Percentiles rank a stretch among this genome's conserved stretches.
Evolutionary conservation across 1,140 invertebrate species (phyloP).

Genomic region (Planococcus citri): DNA sequence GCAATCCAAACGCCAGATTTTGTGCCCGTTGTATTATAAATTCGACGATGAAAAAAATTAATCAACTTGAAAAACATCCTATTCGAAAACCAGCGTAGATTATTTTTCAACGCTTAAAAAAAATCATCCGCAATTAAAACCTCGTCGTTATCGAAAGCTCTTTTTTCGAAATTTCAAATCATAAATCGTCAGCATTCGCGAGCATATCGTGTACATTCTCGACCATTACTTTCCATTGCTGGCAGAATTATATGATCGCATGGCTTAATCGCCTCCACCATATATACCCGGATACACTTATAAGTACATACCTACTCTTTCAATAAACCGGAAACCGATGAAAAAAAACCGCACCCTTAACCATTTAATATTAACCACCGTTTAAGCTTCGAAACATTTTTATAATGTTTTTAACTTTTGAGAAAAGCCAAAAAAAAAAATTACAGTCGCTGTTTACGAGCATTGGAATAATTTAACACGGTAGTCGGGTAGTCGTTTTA

Average conservation of each 20-base stretch:
- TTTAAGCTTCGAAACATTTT: slow-evolving; percentile 3
- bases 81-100: too few relatives aligned
- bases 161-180: too few relatives aligned
- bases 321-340: not conserved
- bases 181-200: too few relatives aligned
- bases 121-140: too few relatives aligned
- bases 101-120: too few relatives aligned
- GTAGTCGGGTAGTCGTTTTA: not conserved
- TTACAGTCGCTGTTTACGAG: slow-evolving; percentile 6
- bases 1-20: too few relatives aligned
- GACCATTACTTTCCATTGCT: not conserved
- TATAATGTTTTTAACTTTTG: slow-evolving; percentile 4
- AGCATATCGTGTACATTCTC: not conserved
- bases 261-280: not conserved
- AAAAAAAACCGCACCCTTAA: slow-evolving; percentile 5
- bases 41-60: too few relatives aligned
- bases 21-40: too few relatives aligned
- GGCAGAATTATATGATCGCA: not conserved
- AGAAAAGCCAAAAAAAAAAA: not conserved
- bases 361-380: slow-evolving; percentile 1
- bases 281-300: too few relatives aligned
- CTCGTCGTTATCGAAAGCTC: too few relatives aligned
- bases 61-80: too few relatives aligned
- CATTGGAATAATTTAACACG: not conserved
- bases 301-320: not conserved